Conservation (phyloP, 2,888 invertebrate genomes). For the Pterostichus madidus region DNA sequence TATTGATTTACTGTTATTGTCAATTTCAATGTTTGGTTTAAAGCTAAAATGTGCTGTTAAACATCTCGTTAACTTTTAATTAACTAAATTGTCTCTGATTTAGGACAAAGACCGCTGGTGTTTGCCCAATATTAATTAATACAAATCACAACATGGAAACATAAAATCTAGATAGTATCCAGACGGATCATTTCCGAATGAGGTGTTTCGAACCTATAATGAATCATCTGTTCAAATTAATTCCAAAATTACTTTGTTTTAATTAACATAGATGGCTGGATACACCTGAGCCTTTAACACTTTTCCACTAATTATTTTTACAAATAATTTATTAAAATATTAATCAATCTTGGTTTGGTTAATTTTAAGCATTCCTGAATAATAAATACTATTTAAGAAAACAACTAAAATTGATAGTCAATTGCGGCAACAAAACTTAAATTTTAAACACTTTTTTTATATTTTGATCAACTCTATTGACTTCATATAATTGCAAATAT, state of each 20-base stretch:
- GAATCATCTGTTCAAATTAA: constrained; percentile 52
- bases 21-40: not conserved
- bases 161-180: constrained; percentile 32
- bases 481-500: no score
- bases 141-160: constrained; percentile 30
- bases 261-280: constrained; percentile 52
- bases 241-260: constrained; percentile 50
- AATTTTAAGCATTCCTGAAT: not conserved
- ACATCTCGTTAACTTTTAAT: constrained; percentile 17
- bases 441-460: no score
- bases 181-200: constrained; percentile 39
- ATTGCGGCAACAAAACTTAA: no score
- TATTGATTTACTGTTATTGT: no score
- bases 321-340: constrained; percentile 19
- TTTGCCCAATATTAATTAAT: constrained; percentile 25
- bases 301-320: constrained; percentile 27
- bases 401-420: constrained; percentile 1
- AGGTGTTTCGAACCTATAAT: not conserved
- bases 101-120: not conserved
- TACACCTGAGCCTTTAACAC: constrained; percentile 44
- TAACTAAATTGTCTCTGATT: not conserved
- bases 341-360: constrained; percentile 33
- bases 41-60: not conserved
- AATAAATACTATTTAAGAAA: not conserved
- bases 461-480: no score